These are phyloP conservation scores for Porites lobata DNA, from an alignment of 92 coral and sea anemone genomes.

Conservation along the genomic window DNA sequence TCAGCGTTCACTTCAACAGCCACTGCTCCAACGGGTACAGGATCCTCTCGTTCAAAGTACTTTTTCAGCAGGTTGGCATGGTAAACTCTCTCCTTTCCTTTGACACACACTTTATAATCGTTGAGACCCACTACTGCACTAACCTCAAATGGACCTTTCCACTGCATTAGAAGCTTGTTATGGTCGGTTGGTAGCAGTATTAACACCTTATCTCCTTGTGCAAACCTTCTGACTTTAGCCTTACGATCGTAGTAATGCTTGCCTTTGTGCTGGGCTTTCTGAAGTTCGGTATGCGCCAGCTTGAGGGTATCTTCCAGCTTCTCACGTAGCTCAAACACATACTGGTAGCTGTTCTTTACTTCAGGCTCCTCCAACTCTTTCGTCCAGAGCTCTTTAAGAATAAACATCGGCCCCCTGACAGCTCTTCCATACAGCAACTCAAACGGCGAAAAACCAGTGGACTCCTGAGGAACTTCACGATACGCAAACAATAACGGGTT, in stretches of 20 bases:
- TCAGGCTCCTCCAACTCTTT: constrained; percentile 26
- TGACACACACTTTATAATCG: constrained; percentile 53
- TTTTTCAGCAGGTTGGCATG: constrained; percentile 60
- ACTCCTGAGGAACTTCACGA: constrained; percentile 68
- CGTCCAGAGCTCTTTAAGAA: constrained; percentile 51
- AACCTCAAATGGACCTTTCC: constrained; percentile 38
- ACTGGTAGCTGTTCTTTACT: constrained; percentile 54
- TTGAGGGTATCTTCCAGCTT: constrained; percentile 39
- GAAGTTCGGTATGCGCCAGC: constrained; percentile 36
- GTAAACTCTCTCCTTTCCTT: constrained; percentile 29
- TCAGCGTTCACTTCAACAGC: not conserved
- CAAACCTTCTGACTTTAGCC: not conserved
- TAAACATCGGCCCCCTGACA: constrained; percentile 50
- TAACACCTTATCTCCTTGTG: too few species aligned
- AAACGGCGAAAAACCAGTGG: constrained; percentile 62
- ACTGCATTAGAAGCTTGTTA: constrained; percentile 45
- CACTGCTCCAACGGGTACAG: constrained; percentile 19
- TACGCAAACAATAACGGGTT: constrained; percentile 54
- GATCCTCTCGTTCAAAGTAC: constrained; percentile 40
- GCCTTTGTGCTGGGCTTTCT: constrained; percentile 55
- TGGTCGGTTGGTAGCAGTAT: constrained; percentile 32
- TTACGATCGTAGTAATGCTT: constrained; percentile 40
- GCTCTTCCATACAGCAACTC: constrained; percentile 61
- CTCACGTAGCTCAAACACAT: constrained; percentile 59
- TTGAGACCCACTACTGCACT: constrained; percentile 35